Evolutionary conservation across 2,797 vertebrate genomes (phyloP).

Genomic region (Apogon hyalosoma): DNA sequence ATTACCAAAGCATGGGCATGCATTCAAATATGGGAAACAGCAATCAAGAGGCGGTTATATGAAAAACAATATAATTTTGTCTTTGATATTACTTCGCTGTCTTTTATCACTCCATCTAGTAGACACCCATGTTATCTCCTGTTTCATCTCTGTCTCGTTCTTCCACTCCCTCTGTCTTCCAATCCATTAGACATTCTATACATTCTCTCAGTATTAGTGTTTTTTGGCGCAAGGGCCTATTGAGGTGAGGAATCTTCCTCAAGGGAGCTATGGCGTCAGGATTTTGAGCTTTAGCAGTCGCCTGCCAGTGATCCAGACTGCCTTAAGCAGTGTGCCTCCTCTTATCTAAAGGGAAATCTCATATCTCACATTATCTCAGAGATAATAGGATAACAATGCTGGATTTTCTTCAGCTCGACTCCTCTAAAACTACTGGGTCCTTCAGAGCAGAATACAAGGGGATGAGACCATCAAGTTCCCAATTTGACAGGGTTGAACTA

Average conservation of each 20-base stretch:
- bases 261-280: constrained; percentile 54
- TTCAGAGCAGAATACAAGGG: constrained; percentile 58
- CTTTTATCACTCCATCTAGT: constrained; percentile 65
- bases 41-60: constrained; percentile 76
- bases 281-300: constrained; percentile 68
- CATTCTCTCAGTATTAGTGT: constrained; percentile 64
- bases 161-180: constrained; percentile 34
- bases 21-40: constrained; percentile 79
- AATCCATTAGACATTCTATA: constrained; percentile 57
- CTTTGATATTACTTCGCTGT: constrained; percentile 69
- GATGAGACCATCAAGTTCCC: constrained; percentile 60
- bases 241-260: constrained; percentile 69
- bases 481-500: constrained; percentile 66
- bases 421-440: constrained; percentile 46
- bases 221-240: constrained; percentile 60
- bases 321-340: constrained; percentile 64
- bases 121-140: constrained; percentile 57
- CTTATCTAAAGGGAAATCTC: constrained; percentile 70
- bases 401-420: constrained; percentile 61
- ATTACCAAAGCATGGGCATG: constrained; percentile 76
- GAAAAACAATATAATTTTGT: constrained; percentile 75
- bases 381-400: constrained; percentile 74
- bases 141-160: constrained; percentile 53
- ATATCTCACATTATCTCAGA: constrained; percentile 72
- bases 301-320: constrained; percentile 62